Percentiles rank a stretch among this genome's conserved stretches.
phyloP scores from a whole-genome alignment of 1,140 invertebrate species.

The Cotesia typhae region DNA sequence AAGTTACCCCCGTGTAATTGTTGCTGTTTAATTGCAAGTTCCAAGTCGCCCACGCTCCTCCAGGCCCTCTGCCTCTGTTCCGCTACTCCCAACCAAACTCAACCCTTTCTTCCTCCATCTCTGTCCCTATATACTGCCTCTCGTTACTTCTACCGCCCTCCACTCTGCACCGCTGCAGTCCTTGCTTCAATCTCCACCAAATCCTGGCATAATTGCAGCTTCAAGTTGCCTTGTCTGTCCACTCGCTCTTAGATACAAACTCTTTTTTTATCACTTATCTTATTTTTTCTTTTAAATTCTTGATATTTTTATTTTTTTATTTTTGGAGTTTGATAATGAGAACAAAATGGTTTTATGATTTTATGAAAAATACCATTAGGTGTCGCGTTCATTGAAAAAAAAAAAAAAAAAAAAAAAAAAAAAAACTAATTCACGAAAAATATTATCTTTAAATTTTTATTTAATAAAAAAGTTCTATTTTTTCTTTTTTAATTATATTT shows the following conservation, averaged over 20 bases:
- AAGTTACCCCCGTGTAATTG: constrained; percentile 68
- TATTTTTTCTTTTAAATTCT: not conserved
- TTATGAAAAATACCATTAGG: too few relatives aligned
- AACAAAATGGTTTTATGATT: too few relatives aligned
- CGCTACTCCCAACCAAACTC: not conserved
- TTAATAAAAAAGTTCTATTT: too few relatives aligned
- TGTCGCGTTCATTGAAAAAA: too few relatives aligned
- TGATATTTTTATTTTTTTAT: too few relatives aligned
- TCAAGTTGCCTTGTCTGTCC: constrained; percentile 17
- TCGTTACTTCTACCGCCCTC: not conserved
- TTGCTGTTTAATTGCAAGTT: constrained; percentile 68
- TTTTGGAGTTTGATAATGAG: too few relatives aligned
- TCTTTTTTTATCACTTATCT: not conserved
- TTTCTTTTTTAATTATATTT: too few relatives aligned
- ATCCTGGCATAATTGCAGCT: constrained; percentile 26
- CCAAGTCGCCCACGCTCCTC: constrained; percentile 54
- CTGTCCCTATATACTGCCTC: not conserved
- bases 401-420: too few relatives aligned
- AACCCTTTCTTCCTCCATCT: too few relatives aligned
- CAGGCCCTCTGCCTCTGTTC: not conserved
- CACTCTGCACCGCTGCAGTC: not conserved
- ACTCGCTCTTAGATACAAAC: not conserved
- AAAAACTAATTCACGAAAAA: too few relatives aligned
- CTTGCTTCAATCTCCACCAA: not conserved
- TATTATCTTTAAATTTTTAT: too few relatives aligned